Conservation (phyloP, 2,797 vertebrate species). For the Aphelocoma californica region DNA sequence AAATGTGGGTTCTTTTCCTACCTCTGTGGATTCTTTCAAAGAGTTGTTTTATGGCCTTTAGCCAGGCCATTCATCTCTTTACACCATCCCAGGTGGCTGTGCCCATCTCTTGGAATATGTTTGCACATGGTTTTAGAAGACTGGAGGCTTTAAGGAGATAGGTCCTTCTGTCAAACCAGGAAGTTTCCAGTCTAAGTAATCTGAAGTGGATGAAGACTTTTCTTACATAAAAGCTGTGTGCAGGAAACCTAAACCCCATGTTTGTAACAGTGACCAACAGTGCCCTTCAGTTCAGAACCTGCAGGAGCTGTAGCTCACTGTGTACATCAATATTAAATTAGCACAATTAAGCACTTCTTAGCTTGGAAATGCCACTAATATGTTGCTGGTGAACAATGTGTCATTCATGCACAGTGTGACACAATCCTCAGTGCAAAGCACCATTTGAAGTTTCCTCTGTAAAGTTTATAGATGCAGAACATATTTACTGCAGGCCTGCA, state of each 20-base stretch:
- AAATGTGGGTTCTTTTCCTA: background rate
- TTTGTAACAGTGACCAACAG: background rate
- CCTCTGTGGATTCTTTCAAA: background rate
- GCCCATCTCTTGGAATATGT: background rate
- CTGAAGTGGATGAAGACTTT: background rate
- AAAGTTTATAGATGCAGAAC: background rate
- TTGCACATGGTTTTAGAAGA: background rate
- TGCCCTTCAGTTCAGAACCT: background rate
- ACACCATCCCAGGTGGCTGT: background rate
- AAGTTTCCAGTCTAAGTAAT: background rate
- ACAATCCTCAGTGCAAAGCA: background rate
- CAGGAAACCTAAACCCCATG: background rate
- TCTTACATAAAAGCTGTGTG: background rate
- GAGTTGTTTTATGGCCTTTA: background rate
- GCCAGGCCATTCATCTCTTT: background rate
- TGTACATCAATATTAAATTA: background rate
- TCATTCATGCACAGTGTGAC: fast-evolving
- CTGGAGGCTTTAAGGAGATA: background rate
- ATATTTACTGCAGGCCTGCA: background rate
- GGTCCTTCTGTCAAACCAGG: background rate
- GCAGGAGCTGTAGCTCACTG: background rate
- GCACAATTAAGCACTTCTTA: background rate
- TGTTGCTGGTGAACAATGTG: background rate
- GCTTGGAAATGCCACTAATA: background rate
- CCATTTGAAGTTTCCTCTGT: background rate